Percentiles rank a stretch among this genome's conserved stretches.
These are phyloP conservation scores for Drosophila navojoa DNA, from an alignment of 1,140 invertebrate species.

Conservation along the genomic window DNA sequence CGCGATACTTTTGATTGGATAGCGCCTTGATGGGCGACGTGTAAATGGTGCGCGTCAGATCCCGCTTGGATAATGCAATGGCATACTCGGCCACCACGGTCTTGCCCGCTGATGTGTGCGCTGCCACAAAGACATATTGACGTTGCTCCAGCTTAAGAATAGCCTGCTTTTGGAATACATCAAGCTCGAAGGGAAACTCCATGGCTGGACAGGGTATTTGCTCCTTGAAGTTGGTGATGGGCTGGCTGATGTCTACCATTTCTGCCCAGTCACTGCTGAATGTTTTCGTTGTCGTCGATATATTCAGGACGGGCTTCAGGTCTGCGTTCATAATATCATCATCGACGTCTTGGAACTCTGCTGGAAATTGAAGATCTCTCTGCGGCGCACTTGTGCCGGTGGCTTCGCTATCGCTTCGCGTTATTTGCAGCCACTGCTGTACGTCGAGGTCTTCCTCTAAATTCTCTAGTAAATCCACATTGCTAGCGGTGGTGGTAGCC, in stretches of 20 bases:
- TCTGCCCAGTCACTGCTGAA: conserved; percentile 92
- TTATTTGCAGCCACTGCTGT: conserved; percentile 72
- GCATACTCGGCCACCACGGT: conserved; percentile 99
- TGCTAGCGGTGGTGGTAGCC: conserved; percentile 3
- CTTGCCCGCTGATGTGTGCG: conserved; percentile 99
- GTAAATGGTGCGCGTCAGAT: conserved; percentile 98
- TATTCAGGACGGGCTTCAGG: conserved; percentile 85
- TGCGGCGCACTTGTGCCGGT: background rate
- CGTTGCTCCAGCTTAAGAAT: conserved; percentile 97
- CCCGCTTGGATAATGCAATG: conserved; percentile 95
- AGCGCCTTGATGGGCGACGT: conserved; percentile 99
- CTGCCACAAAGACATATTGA: conserved; percentile 98
- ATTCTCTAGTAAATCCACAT: conserved; percentile 71
- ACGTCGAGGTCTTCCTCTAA: conserved; percentile 77
- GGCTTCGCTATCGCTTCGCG: conserved; percentile 35
- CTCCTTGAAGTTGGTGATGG: conserved; percentile 92
- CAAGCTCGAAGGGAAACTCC: conserved; percentile 96
- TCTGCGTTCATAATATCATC: conserved; percentile 77
- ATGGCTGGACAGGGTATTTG: conserved; percentile 93
- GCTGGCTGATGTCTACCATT: conserved; percentile 91
- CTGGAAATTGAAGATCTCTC: conserved; percentile 31
- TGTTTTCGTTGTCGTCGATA: conserved; percentile 81
- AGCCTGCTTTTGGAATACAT: conserved; percentile 98
- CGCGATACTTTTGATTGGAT: conserved; percentile 99
- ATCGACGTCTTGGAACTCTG: conserved; percentile 71